Conservation (phyloP, 2,113 vertebrate species). For the Mirounga angustirostris region DNA sequence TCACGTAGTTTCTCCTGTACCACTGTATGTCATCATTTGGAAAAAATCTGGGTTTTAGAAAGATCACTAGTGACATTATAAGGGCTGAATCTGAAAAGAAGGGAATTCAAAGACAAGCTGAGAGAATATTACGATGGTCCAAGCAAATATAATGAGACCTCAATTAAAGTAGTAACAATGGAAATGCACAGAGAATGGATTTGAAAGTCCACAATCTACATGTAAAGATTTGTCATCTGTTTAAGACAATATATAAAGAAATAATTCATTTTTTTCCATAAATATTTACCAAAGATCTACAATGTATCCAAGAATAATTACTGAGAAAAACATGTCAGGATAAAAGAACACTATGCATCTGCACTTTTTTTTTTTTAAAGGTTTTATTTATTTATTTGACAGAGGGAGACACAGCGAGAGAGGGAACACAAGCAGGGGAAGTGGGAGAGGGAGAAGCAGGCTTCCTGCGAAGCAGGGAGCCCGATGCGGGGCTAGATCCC, state of each 20-base stretch:
- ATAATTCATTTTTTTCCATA: constrained; percentile 36
- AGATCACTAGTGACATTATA: neutral
- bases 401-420: no score
- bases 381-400: no score
- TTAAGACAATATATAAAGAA: constrained; percentile 26
- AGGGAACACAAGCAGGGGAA: no score
- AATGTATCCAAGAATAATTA: constrained; percentile 39
- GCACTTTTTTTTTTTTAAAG: neutral
- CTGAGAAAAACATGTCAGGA: neutral
- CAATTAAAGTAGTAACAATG: constrained; percentile 22
- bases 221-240: neutral
- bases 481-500: no score
- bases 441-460: no score
- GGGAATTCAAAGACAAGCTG: neutral
- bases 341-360: constrained; percentile 8
- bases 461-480: no score
- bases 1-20: constrained; percentile 4
- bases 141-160: constrained; percentile 37
- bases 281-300: constrained; percentile 46
- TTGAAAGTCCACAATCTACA: neutral
- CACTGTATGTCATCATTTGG: neutral
- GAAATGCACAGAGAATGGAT: constrained; percentile 15
- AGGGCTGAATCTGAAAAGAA: neutral
- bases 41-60: neutral
- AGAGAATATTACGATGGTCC: neutral